A percentile compares a stretch with the other conserved stretches of the same genome.
phyloP scores from a whole-genome alignment of 1,140 invertebrate species.

The Drusus annulatus region DNA sequence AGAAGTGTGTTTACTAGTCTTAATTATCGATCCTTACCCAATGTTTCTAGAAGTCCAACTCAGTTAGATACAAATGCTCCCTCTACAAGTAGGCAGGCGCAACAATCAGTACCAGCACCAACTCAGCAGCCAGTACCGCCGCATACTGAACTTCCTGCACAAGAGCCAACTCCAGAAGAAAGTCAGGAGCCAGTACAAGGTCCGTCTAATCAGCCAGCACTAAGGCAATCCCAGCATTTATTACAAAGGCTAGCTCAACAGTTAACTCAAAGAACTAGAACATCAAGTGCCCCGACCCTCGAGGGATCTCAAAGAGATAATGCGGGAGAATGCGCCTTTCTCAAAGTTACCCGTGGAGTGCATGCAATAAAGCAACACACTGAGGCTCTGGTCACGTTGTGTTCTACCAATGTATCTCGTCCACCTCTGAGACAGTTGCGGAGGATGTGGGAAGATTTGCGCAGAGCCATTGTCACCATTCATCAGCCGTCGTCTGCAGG shows the following conservation, averaged over 20 bases:
- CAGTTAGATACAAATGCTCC: slow-evolving; percentile 28
- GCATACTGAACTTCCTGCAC: neutral
- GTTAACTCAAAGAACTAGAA: slow-evolving; percentile 17
- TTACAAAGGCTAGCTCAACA: slow-evolving; percentile 21
- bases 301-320: slow-evolving; percentile 1
- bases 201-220: neutral
- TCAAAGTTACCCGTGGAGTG: slow-evolving; percentile 65
- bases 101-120: neutral
- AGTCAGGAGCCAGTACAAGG: neutral
- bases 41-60: neutral
- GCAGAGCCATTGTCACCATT: slow-evolving; percentile 73
- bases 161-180: neutral
- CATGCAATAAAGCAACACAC: slow-evolving; percentile 65
- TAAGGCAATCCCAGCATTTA: neutral
- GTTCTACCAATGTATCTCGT: slow-evolving; percentile 62
- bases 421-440: slow-evolving; percentile 75
- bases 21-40: neutral
- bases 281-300: slow-evolving; percentile 10
- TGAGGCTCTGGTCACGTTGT: slow-evolving; percentile 64
- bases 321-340: slow-evolving; percentile 59
- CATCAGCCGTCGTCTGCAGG: slow-evolving; percentile 66
- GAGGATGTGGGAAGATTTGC: slow-evolving; percentile 76
- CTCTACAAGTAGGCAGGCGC: slow-evolving; percentile 39
- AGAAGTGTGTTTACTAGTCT: neutral
- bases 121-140: neutral